These are phyloP conservation scores for Venusia cambrica DNA, from an alignment of 2,888 invertebrate genomes.

Conservation along the genomic window DNA sequence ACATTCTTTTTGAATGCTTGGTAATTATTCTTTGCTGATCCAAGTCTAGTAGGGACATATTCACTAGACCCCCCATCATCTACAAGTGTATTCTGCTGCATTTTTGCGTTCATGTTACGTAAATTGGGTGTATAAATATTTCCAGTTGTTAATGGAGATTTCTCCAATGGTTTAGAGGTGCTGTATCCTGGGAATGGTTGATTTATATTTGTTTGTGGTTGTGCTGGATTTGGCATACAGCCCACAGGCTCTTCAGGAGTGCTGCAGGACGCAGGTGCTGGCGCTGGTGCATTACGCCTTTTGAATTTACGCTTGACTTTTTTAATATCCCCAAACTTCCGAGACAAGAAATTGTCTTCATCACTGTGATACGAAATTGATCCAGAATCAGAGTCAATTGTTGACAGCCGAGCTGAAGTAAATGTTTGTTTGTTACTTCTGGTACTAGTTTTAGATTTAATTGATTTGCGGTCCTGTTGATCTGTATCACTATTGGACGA, in stretches of 20 bases:
- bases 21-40: conserved; percentile 68
- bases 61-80: conserved; percentile 67
- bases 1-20: conserved; percentile 74
- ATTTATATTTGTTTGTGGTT: conserved; percentile 15
- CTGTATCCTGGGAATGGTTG: conserved; percentile 56
- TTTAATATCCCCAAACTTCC: conserved; percentile 57
- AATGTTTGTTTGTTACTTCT: conserved; percentile 34
- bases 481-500: conserved; percentile 60
- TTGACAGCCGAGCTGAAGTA: conserved; percentile 27
- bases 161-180: conserved; percentile 51
- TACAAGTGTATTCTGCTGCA: conserved; percentile 34
- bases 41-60: conserved; percentile 72
- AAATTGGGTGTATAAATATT: conserved; percentile 66
- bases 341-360: conserved; percentile 65
- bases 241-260: conserved; percentile 32
- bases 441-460: conserved; percentile 32
- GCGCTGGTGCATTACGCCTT: conserved; percentile 34
- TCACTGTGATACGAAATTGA: conserved; percentile 67
- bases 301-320: conserved; percentile 53
- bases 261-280: conserved; percentile 12
- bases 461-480: conserved; percentile 33
- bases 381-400: conserved; percentile 56
- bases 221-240: conserved; percentile 38
- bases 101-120: conserved; percentile 57
- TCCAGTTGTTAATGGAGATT: conserved; percentile 61